A percentile compares a stretch with the other conserved stretches of the same genome.
Conservation (phyloP, 2,888 invertebrate species). For the Agonopterix arenella region DNA sequence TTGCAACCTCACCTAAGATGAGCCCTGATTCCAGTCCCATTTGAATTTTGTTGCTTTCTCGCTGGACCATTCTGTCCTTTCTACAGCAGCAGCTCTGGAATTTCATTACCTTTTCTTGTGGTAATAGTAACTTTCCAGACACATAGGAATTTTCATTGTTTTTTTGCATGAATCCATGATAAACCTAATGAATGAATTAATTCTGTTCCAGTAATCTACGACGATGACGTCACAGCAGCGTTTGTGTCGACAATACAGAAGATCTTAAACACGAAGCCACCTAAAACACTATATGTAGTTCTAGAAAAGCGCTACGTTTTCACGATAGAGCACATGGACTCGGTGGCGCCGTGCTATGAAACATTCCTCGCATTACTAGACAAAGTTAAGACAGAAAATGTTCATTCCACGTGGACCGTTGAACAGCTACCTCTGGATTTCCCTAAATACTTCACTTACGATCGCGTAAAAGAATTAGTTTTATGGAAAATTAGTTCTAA, state of each 20-base stretch:
- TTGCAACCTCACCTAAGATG: no score
- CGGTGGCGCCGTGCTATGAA: slow-evolving; percentile 92
- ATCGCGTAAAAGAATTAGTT: slow-evolving; percentile 85
- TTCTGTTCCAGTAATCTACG: slow-evolving; percentile 84
- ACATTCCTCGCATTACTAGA: slow-evolving; percentile 82
- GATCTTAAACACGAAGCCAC: slow-evolving; percentile 76
- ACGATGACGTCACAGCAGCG: slow-evolving; percentile 87
- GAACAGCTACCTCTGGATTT: slow-evolving; percentile 83
- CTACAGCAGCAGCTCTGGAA: no score
- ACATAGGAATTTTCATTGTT: no score
- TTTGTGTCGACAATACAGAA: slow-evolving; percentile 84
- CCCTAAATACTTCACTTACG: slow-evolving; percentile 88
- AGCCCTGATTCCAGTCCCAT: neutral
- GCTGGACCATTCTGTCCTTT: no score
- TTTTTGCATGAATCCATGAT: no score
- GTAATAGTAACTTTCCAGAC: no score
- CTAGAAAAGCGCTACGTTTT: slow-evolving; percentile 93
- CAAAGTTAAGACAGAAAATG: slow-evolving; percentile 60
- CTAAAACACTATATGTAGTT: slow-evolving; percentile 83
- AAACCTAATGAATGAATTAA: neutral
- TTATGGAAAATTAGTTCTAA: slow-evolving; percentile 81
- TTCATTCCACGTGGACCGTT: slow-evolving; percentile 71
- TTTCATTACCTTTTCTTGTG: no score
- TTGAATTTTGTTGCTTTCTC: neutral
- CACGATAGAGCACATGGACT: slow-evolving; percentile 86